Conservation (phyloP, 1,140 invertebrate species). For the Pseudomyrmex sp. region DNA sequence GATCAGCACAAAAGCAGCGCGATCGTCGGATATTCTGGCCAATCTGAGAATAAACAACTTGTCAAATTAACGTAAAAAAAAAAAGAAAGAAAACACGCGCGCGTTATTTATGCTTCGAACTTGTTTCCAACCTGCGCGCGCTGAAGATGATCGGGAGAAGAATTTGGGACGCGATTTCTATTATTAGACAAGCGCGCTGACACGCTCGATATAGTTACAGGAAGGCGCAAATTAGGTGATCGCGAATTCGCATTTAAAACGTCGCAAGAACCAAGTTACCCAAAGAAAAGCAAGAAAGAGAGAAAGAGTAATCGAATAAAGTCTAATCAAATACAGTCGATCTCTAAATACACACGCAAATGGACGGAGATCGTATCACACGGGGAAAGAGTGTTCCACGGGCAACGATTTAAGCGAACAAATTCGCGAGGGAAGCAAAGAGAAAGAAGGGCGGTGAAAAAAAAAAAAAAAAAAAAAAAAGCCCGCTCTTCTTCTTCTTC, state of each 20-base stretch:
- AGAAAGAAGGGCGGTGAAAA: background rate
- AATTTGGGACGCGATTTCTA: background rate
- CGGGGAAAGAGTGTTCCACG: slow-evolving; percentile 1
- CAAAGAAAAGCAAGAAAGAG: background rate
- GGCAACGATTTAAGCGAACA: slow-evolving; percentile 25
- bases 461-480: too few species aligned
- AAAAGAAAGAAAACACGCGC: background rate
- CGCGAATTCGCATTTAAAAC: slow-evolving; percentile 34
- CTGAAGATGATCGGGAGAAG: too few species aligned
- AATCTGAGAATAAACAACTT: too few species aligned
- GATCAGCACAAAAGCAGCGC: background rate
- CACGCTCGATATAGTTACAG: background rate
- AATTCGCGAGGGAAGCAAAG: slow-evolving; percentile 13
- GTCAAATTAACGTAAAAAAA: background rate
- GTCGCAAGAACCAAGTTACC: slow-evolving; percentile 22
- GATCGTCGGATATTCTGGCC: slow-evolving; percentile 14
- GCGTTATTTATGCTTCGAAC: background rate
- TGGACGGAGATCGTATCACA: background rate
- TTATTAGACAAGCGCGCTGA: too few species aligned
- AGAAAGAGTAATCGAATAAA: background rate
- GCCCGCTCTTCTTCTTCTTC: slow-evolving; percentile 15
- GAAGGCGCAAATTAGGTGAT: slow-evolving; percentile 13
- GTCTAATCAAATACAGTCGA: background rate
- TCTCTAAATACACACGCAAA: slow-evolving; percentile 9
- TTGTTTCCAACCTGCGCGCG: too few species aligned